Evolutionary conservation across 2,888 invertebrate species (phyloP), one percentile per base, ranked within the genome.

Genomic region (Thera britannica): DNA sequence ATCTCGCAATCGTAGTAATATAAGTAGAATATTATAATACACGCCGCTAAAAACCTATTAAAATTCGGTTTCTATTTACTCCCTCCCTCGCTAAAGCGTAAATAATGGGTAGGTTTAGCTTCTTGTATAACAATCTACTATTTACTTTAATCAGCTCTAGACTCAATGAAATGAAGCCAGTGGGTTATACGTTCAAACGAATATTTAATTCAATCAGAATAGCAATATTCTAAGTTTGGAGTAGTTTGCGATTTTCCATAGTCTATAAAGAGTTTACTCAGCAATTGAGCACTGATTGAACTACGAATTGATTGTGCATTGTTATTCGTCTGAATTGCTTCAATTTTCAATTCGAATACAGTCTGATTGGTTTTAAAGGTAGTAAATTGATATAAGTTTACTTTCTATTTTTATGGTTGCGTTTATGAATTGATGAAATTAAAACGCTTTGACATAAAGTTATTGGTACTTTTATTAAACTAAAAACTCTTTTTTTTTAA

Each of bases 221-320:
- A 64, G 60, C 48, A 51, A 60, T 52, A 64, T 68, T 57, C 36
- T 44, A 34, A 34, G 62, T 69, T 82, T 82, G 82, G 79, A 62
- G 74, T 81, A 72, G 77, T 86, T 86, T 84, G 81, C 83, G 68
- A 86, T 86, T 86, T 79, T 79, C 65, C 80, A 84, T 81, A 85
- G 84, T 75, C 78, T 72, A 79, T 86, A 81, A 83, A 81, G 75
- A 76, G 76, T 76, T 82, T 80, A 76, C 73, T 64, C 76, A 80
- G 77, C 75, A 77, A 77, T 77, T 80, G 71, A 74, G 71, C 76
- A 72, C 70, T 63, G 63, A 70, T 67, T 76, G 65, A 68, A 72
- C 63, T 51, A 6, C 58, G 67, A 2, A 34, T 67, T 69, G 67
- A 71, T 60, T 71, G 67, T 75, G 74, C 72, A 81, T 81, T 82